Evolutionary conservation across 2,797 vertebrate species (phyloP), one percentile per base, ranked within the genome.

Genomic region (Sardinella longiceps): DNA sequence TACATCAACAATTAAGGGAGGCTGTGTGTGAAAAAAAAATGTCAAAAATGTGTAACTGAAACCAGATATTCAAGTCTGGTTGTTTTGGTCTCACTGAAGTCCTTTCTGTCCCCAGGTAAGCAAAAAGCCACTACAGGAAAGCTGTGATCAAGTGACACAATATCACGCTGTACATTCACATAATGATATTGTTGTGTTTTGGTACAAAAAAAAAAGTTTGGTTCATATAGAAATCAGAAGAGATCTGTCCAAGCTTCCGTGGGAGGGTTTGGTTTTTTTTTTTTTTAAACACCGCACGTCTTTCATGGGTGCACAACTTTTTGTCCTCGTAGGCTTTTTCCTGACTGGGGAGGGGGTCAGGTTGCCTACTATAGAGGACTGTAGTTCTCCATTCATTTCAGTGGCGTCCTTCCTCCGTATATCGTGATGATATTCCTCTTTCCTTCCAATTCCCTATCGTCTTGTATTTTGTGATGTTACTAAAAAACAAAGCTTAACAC

Each of bases 81-180:
- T 39, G 66, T 74, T 74, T 74, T 74, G 66, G 66, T 74, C 66
- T 74, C 66, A 74, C 66, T 39, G 33, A 33, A 74, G 66, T 74
- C 30, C 14, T 37, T 33, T 74, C 0, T 70, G 15, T 20, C 30
- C 66, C 30, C 66, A 18, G 14, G 30, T 74, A 37, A 74, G 66
- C 66, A 74, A 74, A 60, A 74, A 74, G 66, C 66, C 66, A 74
- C 66, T 74, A 74, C 66, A 74, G 39, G 66, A 74, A 74, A 74
- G 66, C 66, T 33, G 66, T 37, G 33, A 74, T 74, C 30, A 39
- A 74, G 66, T 74, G 66, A 74, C 63, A 70, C 66, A 74, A 74
- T 74, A 25, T 39, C 23, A 28, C 23, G 48, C 74, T 84, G 48
- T 46, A 60, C 80, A 81, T 80, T 45, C 51, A 43, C 80, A 81